These are phyloP conservation scores for Chironomus riparius DNA, from an alignment of 2,888 invertebrate species.

Conservation along the genomic window DNA sequence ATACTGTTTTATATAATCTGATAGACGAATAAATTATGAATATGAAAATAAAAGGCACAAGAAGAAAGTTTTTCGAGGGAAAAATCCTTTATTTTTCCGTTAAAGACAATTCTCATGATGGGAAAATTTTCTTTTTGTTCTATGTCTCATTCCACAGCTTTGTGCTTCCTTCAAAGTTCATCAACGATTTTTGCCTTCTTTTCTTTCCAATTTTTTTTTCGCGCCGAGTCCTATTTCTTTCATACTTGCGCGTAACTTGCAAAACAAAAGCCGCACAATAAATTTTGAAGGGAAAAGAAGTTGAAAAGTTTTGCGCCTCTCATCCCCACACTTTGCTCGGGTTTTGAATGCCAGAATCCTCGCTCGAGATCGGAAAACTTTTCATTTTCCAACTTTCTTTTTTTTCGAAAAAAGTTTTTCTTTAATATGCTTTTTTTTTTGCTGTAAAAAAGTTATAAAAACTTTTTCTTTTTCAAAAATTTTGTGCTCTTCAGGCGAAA, in stretches of 20 bases:
- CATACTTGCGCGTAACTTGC: background rate
- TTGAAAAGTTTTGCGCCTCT: background rate
- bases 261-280: constrained; percentile 4
- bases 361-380: constrained; percentile 25
- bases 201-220: background rate
- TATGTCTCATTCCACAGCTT: background rate
- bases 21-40: background rate
- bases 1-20: background rate
- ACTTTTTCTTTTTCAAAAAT: background rate
- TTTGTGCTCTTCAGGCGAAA: background rate
- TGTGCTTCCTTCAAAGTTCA: background rate
- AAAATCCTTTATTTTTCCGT: background rate
- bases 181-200: background rate
- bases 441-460: constrained; percentile 26
- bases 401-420: background rate
- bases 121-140: background rate
- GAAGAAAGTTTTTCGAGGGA: constrained; percentile 2
- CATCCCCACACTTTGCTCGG: background rate
- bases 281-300: background rate
- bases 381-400: constrained; percentile 15
- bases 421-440: constrained; percentile 7
- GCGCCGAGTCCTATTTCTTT: background rate
- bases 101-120: background rate
- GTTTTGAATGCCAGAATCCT: constrained; percentile 5
- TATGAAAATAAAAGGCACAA: background rate